Evolutionary conservation across 2,113 vertebrate species (phyloP), one percentile per base, ranked within the genome.

Genomic region (Noctilio leporinus): DNA sequence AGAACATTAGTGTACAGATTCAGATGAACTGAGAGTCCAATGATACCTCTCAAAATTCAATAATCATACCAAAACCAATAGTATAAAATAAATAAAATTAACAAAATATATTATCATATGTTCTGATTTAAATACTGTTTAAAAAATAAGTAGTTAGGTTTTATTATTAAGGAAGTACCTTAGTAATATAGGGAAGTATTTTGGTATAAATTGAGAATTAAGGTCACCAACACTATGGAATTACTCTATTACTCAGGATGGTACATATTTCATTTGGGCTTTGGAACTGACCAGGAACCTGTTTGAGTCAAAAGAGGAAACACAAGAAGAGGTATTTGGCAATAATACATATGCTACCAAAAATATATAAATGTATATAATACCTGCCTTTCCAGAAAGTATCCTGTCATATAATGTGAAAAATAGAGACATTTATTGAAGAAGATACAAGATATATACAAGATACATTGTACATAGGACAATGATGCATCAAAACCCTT

Each of bases 51-150:
- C 67, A 92, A 73, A 93, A 86, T 83, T 75, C n/a, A 93, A 38
- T 47, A 92, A 38, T 75, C 19, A 51, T 33, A 26, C 11, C 33
- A 75, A 78, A 57, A 51, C 0, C 7, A 0, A 75, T 33, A 9
- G 59, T 89, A 10, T 43, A 49, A 70, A 94, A 70, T 72, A n/a
- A 94, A 57, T 76, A 90, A n/a, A 95, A 38, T 85, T 86, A 72
- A 62, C 6, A 57, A 91, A 88, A 85, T 85, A 38, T 30, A 72
- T 40, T 49, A 15, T 24, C 7, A 12, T 55, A 16, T 55, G 2
- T 28, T 86, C 11, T 73, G 20, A 5, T 86, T 86, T 40, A 91
- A 95, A 77, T 80, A 40, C 3, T 30, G 53, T 17, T 93, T 93
- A 83, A 67, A 26, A 87, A 47, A 76, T 72, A 91, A 57, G 7